Evolutionary conservation across 2,113 vertebrate genomes (phyloP).

Genomic region (Cynopterus brachyotis): DNA sequence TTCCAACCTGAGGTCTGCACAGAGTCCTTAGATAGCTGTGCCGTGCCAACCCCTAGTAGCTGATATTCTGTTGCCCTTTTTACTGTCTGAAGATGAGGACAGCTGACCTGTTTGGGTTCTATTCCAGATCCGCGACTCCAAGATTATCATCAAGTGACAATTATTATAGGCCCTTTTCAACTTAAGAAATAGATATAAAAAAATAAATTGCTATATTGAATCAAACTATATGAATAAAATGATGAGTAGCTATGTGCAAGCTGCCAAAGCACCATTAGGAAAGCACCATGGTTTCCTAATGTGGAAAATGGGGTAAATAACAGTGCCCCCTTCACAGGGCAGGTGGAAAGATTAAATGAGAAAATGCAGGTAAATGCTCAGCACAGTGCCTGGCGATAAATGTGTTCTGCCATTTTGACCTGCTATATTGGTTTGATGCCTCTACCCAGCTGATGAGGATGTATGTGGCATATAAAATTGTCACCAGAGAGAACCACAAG

Average conservation of each 20-base stretch:
- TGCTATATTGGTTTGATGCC: background rate
- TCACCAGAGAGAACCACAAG: background rate
- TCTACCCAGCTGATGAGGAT: background rate
- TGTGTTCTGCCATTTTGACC: background rate
- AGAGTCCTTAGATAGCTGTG: background rate
- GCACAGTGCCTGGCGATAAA: background rate
- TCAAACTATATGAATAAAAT: background rate
- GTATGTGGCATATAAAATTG: slow-evolving; percentile 42
- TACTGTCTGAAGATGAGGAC: background rate
- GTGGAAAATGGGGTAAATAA: background rate
- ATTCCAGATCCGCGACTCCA: background rate
- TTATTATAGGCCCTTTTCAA: background rate
- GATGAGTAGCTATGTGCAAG: background rate
- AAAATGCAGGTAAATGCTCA: background rate
- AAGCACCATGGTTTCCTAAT: background rate
- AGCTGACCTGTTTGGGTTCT: background rate
- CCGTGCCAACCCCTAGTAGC: fast-evolving
- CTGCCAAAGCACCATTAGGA: background rate
- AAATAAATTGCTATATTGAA: background rate
- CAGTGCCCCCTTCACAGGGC: background rate
- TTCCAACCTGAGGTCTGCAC: background rate
- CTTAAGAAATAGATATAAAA: background rate
- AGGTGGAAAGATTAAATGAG: background rate
- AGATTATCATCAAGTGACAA: background rate
- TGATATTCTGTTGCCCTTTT: background rate